Conservation (phyloP, 1,140 invertebrate species). For the Ooceraea biroi region DNA sequence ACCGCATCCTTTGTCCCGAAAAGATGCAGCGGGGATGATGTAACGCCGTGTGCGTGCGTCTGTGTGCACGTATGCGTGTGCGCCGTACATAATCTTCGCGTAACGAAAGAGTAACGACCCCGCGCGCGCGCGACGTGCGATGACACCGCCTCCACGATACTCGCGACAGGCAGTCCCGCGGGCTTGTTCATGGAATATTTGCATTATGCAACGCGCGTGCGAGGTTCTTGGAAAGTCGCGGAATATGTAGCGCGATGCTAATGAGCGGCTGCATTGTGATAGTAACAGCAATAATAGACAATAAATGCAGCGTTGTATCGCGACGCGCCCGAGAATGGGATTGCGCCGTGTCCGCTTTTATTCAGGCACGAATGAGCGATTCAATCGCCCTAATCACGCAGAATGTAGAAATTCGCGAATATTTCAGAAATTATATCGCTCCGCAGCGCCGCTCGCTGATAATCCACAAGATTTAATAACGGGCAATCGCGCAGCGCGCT, state of each 20-base stretch:
- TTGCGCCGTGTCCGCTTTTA: not conserved
- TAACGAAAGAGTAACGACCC: constrained; percentile 57
- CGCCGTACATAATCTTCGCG: constrained; percentile 43
- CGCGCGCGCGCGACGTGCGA: constrained; percentile 11
- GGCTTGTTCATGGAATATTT: constrained; percentile 8
- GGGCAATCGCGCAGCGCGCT: not conserved
- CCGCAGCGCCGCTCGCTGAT: too few relatives aligned
- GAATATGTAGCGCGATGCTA: constrained; percentile 26
- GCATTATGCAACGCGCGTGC: not conserved
- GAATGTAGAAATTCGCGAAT: constrained; percentile 40
- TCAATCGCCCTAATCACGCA: constrained; percentile 29
- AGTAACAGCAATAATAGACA: constrained; percentile 41
- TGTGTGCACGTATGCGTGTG: not conserved
- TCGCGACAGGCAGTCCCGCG: not conserved
- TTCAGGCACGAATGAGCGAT: constrained; percentile 38
- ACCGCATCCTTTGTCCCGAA: constrained; percentile 18
- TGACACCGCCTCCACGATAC: constrained; percentile 1
- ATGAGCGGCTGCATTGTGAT: constrained; percentile 25
- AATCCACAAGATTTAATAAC: not conserved
- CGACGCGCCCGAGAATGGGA: not conserved
- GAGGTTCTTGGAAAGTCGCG: constrained; percentile 44
- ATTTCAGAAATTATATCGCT: constrained; percentile 45
- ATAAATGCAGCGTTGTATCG: constrained; percentile 4
- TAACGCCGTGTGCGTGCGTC: constrained; percentile 24
- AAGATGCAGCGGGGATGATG: constrained; percentile 28